Conservation (phyloP, 2,888 invertebrate species). For the Lochmaea crataegi region DNA sequence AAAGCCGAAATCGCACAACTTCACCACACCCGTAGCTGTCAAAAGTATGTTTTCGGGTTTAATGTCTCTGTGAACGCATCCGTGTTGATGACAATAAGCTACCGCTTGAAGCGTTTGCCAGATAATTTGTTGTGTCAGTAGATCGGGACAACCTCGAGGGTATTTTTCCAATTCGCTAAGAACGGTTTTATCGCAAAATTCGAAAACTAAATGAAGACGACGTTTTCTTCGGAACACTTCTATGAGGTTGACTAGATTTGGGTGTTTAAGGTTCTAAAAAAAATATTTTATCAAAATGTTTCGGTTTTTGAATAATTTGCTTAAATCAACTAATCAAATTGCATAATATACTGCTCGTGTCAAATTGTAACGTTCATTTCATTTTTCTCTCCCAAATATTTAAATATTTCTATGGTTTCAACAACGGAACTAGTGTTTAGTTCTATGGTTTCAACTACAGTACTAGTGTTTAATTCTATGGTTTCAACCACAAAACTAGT, state of each 20-base stretch:
- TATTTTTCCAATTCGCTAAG: slow-evolving; percentile 91
- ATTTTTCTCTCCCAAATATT: no score
- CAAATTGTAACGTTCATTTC: no score
- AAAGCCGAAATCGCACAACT: slow-evolving; percentile 98
- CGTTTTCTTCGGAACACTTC: slow-evolving; percentile 97
- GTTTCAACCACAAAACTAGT: no score
- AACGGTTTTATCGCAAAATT: slow-evolving; percentile 97
- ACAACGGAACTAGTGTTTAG: no score
- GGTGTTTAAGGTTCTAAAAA: slow-evolving; percentile 94
- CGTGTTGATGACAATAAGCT: slow-evolving; percentile 96
- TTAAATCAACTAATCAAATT: no score
- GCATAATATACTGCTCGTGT: no score
- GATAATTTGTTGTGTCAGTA: slow-evolving; percentile 89
- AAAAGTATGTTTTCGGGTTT: slow-evolving; percentile 99
- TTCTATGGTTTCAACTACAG: no score
- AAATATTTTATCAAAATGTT: neutral
- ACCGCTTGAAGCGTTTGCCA: slow-evolving; percentile 97
- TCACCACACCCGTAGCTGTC: slow-evolving; percentile 92
- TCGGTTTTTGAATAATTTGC: no score
- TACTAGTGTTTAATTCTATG: no score
- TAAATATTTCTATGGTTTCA: no score
- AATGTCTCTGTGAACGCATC: slow-evolving; percentile 96
- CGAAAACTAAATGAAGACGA: slow-evolving; percentile 97
- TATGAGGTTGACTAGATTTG: slow-evolving; percentile 95
- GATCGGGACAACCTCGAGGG: slow-evolving; percentile 92